A percentile compares a stretch with the other conserved stretches of the same genome.
phyloP scores from a whole-genome alignment of 2,888 invertebrate species.

The Polydrusus tereticollis region DNA sequence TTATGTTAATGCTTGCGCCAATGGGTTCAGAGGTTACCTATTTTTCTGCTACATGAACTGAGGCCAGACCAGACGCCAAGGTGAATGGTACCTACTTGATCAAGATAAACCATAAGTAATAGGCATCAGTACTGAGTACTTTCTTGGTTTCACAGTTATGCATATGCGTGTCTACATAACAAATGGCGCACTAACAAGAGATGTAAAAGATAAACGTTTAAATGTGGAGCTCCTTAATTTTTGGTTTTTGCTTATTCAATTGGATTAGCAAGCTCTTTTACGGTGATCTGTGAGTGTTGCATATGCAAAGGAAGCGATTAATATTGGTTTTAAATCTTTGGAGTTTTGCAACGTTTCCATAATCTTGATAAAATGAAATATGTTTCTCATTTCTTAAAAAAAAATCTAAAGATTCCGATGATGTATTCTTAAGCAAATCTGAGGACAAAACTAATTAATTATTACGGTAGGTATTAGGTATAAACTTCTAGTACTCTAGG shows the following conservation, averaged over 20 bases:
- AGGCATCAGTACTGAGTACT: constrained; percentile 37
- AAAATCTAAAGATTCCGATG: too few species aligned
- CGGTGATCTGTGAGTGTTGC: too few species aligned
- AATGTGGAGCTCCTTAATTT: not conserved
- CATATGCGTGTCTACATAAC: constrained; percentile 43
- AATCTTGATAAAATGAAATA: too few species aligned
- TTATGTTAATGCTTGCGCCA: not conserved
- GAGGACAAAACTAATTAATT: too few species aligned
- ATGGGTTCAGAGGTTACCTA: constrained; percentile 27
- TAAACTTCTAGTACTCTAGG: not conserved
- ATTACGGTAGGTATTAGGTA: too few species aligned
- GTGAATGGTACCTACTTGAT: constrained; percentile 48
- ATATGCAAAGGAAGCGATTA: too few species aligned
- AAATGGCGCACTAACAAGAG: constrained; percentile 40
- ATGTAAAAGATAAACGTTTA: constrained; percentile 5
- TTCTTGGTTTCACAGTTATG: constrained; percentile 43
- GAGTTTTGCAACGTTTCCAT: too few species aligned
- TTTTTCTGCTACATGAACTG: constrained; percentile 41
- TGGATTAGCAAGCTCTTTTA: too few species aligned
- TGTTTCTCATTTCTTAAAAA: too few species aligned
- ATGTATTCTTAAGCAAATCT: too few species aligned
- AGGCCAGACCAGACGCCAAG: constrained; percentile 47
- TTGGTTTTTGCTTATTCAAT: not conserved
- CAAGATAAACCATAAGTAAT: constrained; percentile 49
- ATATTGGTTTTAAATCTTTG: too few species aligned